Conservation (phyloP, 2,113 vertebrate species). For the Lasiurus borealis region DNA sequence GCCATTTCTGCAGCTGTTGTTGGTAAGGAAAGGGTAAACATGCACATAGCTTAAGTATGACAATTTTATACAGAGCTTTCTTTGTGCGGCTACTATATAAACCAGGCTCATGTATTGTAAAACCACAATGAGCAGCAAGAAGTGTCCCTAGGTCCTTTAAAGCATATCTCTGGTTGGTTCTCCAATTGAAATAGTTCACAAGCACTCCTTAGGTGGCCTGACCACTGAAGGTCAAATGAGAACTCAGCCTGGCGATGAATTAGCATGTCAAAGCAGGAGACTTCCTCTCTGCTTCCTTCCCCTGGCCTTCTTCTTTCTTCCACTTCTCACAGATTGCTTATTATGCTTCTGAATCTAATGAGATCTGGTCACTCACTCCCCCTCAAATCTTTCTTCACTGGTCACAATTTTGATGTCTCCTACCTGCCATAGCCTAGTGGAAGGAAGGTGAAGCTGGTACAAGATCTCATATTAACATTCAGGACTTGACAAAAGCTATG, state of each 20-base stretch:
- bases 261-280: neutral
- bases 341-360: neutral
- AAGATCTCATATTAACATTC: neutral
- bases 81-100: neutral
- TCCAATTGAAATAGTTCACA: neutral
- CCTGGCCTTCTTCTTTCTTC: neutral
- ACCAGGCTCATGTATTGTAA: conserved; percentile 50
- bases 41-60: conserved; percentile 1
- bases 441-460: neutral
- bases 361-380: neutral
- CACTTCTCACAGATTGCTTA: neutral
- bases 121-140: neutral
- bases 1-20: conserved; percentile 49
- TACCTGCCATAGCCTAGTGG: neutral
- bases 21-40: conserved; percentile 54
- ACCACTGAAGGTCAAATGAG: conserved; percentile 50
- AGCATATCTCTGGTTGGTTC: conserved; percentile 27
- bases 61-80: conserved; percentile 28
- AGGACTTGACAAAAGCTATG: too few species aligned
- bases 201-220: conserved; percentile 72
- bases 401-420: neutral
- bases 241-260: conserved; percentile 9
- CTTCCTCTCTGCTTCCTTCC: conserved; percentile 55
- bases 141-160: neutral
- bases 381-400: neutral